Conservation (phyloP, 2,113 vertebrate species). For the Chlorodrepanis virens region DNA sequence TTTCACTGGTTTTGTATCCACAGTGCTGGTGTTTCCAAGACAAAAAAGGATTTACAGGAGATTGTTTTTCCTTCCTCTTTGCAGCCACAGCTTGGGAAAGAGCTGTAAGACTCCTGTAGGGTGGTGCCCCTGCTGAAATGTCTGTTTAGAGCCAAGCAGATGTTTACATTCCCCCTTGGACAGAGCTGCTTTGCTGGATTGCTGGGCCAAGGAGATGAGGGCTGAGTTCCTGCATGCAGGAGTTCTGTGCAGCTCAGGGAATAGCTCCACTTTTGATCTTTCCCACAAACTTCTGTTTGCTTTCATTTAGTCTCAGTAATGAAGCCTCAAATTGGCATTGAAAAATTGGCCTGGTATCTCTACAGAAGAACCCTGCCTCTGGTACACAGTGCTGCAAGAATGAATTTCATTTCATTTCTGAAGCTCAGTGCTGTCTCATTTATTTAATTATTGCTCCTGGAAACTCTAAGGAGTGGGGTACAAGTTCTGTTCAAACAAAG, state of each 20-base stretch:
- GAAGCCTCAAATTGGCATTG: background rate
- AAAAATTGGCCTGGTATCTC: background rate
- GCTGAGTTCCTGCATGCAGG: background rate
- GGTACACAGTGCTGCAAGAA: background rate
- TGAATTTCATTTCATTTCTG: background rate
- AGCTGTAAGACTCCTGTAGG: background rate
- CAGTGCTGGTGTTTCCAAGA: background rate
- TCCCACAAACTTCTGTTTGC: background rate
- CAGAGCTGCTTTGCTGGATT: background rate
- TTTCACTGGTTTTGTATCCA: background rate
- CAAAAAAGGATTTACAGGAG: background rate
- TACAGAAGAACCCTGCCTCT: background rate
- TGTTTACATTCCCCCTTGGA: background rate
- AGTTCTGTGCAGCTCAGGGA: background rate
- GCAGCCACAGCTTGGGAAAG: background rate
- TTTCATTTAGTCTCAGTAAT: background rate
- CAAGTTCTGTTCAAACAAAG: background rate
- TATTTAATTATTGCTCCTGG: background rate
- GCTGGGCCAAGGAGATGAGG: too few species aligned
- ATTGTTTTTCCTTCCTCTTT: background rate
- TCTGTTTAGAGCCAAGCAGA: background rate
- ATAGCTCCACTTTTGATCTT: background rate
- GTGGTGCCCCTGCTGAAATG: background rate
- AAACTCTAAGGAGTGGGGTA: background rate
- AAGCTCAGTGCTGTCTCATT: background rate